Evolutionary conservation across 1,140 invertebrate species (phyloP), one percentile per base, ranked within the genome.

Genomic region (Musca vetustissima): DNA sequence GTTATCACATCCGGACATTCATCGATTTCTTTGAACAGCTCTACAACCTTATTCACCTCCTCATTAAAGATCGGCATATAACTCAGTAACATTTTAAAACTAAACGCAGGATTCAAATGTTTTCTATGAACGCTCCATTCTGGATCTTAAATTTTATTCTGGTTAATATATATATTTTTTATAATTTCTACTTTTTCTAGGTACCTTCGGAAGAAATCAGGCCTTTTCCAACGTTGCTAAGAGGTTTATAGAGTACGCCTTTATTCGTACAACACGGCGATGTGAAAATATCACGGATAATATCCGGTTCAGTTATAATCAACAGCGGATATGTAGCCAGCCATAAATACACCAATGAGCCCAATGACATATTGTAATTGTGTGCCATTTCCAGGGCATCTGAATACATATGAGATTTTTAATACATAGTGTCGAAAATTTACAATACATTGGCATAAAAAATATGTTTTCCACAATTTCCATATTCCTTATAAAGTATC

Each of bases 191-290:
- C 0, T 13, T 25, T 4, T 11, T 25, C n/a, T 67, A 48, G 15
- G 67, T 68, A 79, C 78, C 73, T 21, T 70, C 69, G 21, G 74
- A 59, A 47, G 78, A 78, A 15, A 80, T 78, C 2, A 80, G 43
- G 21, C 78, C 78, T 15, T 43, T 17, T 17, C 78, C 78, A n/a
- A 72, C 72, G 11, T 80, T 78, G 55, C 76, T 74, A 17, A 80
- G 67, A 0, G 76, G 74, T 47, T 67, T 74, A 50, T 80, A 80
- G 17, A 80, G 75, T 1, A 77, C 68, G 3, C 75, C 76, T 50
- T 80, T 80, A 64, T 80, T 76, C 6, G 80, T 55, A 36, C 78
- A 80, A 53, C 78, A 69, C 0, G 75, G 76, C 2, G 78, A 80
- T 24, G 75, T 80, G 1, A 80, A 69, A 68, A 80, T 77, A 9